Conservation (phyloP, 2,888 invertebrate species). For the Ormia ochracea region DNA sequence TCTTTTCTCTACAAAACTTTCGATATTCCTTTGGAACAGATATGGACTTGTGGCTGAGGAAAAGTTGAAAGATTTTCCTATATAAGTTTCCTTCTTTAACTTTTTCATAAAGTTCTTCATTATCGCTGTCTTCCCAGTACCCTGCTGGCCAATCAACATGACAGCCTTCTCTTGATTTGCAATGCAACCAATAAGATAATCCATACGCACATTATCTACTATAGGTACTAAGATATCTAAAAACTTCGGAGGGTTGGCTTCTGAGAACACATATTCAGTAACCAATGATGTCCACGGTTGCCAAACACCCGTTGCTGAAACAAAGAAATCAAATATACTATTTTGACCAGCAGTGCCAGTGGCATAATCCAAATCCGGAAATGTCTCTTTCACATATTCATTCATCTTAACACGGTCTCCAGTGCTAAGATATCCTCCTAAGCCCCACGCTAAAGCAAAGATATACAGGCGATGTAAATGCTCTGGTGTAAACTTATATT, state of each 20-base stretch:
- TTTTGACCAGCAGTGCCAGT: slow-evolving; percentile 81
- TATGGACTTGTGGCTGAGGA: slow-evolving; percentile 96
- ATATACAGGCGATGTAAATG: slow-evolving; percentile 90
- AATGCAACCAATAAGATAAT: slow-evolving; percentile 91
- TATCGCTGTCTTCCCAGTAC: slow-evolving; percentile 98
- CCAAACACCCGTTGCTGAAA: slow-evolving; percentile 90
- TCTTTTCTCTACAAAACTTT: slow-evolving; percentile 96
- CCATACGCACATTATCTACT: slow-evolving; percentile 94
- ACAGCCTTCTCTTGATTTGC: slow-evolving; percentile 92
- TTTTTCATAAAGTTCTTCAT: slow-evolving; percentile 96
- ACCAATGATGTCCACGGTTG: slow-evolving; percentile 91
- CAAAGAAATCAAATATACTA: slow-evolving; percentile 92
- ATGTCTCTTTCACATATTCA: slow-evolving; percentile 82
- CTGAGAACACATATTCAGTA: slow-evolving; percentile 91
- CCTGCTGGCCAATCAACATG: slow-evolving; percentile 92
- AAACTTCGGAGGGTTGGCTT: slow-evolving; percentile 91
- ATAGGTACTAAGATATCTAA: slow-evolving; percentile 94
- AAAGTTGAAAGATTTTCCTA: slow-evolving; percentile 94
- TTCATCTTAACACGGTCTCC: slow-evolving; percentile 89
- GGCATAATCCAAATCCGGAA: slow-evolving; percentile 83
- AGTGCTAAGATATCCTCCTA: slow-evolving; percentile 92
- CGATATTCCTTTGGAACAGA: slow-evolving; percentile 96
- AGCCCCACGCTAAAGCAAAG: slow-evolving; percentile 92
- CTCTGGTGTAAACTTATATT: slow-evolving; percentile 82
- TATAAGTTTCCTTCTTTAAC: slow-evolving; percentile 87